Conservation (phyloP, 23 tunicate genomes). For the Styela plicata region DNA sequence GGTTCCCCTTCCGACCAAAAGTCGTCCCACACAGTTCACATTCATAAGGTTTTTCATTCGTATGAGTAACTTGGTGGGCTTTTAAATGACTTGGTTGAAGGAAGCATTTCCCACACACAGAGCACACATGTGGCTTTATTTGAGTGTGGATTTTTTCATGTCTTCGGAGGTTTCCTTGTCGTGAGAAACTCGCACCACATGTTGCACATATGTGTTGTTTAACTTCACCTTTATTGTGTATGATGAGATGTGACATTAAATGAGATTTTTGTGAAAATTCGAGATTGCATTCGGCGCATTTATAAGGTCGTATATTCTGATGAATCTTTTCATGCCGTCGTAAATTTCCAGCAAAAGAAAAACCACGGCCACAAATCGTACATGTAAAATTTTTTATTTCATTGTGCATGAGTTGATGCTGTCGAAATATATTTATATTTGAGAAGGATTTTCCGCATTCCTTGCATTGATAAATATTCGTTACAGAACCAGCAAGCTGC, state of each 20-base stretch:
- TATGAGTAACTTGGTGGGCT: not conserved
- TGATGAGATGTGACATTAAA: not conserved
- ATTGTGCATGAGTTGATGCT: not conserved
- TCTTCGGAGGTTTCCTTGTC: slow-evolving; percentile 7
- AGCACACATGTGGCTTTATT: not conserved
- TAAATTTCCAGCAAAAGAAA: slow-evolving; percentile 3
- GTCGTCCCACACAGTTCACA: not conserved
- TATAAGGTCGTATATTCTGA: not conserved
- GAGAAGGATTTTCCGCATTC: not conserved
- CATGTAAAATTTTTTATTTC: not conserved
- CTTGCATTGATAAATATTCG: not conserved
- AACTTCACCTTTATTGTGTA: not conserved
- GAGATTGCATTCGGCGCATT: not conserved
- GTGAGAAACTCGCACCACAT: not conserved
- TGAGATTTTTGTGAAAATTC: slow-evolving; percentile 18
- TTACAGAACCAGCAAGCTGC: not conserved
- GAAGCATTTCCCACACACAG: not conserved
- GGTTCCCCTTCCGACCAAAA: slow-evolving; percentile 1
- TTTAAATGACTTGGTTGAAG: not conserved
- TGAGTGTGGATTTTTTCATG: slow-evolving; percentile 14
- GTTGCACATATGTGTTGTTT: not conserved
- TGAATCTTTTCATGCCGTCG: slow-evolving; percentile 12
- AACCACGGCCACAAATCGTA: not conserved
- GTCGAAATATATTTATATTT: not conserved
- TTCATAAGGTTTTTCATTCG: not conserved